Percentiles rank a stretch among this genome's conserved stretches.
Conservation (phyloP, 1,140 invertebrate species). For the Conopomorpha cramerella region DNA sequence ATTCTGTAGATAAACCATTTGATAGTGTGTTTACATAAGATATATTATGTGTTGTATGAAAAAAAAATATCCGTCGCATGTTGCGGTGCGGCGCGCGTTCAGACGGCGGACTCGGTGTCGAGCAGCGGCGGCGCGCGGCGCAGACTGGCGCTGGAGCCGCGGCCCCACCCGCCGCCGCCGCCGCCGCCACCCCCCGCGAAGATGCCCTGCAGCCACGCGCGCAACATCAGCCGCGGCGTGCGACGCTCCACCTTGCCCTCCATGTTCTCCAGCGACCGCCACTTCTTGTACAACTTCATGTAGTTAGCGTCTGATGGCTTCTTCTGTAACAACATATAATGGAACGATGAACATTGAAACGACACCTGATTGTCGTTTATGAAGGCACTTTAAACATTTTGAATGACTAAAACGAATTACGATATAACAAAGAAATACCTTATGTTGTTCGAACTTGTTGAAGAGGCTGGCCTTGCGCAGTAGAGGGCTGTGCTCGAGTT, state of each 20-base stretch:
- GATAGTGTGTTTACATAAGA: too few relatives aligned
- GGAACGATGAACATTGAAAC: too few relatives aligned
- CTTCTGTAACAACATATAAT: too few relatives aligned
- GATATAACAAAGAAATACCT: too few relatives aligned
- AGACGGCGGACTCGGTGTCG: constrained; percentile 52
- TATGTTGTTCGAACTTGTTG: constrained; percentile 34
- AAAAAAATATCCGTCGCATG: too few relatives aligned
- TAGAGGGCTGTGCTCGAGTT: constrained; percentile 50
- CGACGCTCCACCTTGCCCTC: constrained; percentile 45
- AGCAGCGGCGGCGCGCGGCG: constrained; percentile 60
- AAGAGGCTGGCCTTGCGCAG: constrained; percentile 49
- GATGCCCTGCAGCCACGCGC: constrained; percentile 71
- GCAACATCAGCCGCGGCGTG: constrained; percentile 61
- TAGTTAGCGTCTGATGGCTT: constrained; percentile 49
- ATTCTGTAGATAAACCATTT: too few relatives aligned
- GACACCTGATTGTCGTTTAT: too few relatives aligned
- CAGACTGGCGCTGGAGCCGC: constrained; percentile 67
- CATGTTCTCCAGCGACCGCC: constrained; percentile 77
- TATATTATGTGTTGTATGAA: too few relatives aligned
- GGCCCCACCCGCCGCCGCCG: constrained; percentile 67
- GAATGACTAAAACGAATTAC: too few relatives aligned
- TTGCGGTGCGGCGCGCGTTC: constrained; percentile 9
- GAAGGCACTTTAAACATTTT: too few relatives aligned
- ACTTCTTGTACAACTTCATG: constrained; percentile 68
- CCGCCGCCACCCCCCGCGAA: constrained; percentile 69